phyloP scores from a whole-genome alignment of 2,888 invertebrate species.

The Drosophila kuntzei region DNA sequence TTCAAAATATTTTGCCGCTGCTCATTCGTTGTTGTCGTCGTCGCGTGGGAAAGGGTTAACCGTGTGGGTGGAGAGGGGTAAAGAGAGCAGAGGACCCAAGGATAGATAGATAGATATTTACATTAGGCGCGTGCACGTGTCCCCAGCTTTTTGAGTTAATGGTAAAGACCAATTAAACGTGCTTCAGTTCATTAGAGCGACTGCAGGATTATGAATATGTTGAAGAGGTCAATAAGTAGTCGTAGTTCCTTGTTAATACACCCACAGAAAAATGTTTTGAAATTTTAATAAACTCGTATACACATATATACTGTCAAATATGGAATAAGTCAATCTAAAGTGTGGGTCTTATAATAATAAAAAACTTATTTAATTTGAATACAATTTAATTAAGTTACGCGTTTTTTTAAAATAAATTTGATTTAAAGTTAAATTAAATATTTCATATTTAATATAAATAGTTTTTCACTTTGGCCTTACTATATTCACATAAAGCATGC shows the following conservation, averaged over 20 bases:
- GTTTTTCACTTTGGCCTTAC: too few relatives aligned
- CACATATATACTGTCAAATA: too few relatives aligned
- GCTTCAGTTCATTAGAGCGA: constrained; percentile 77
- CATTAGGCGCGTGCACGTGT: constrained; percentile 65
- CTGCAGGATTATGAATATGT: constrained; percentile 43
- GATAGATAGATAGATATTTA: constrained; percentile 42
- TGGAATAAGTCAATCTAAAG: too few relatives aligned
- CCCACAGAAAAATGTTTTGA: neutral
- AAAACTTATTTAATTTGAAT: too few relatives aligned
- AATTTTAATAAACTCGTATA: too few relatives aligned
- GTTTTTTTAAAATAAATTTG: too few relatives aligned
- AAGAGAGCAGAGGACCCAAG: neutral
- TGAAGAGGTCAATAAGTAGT: constrained; percentile 10
- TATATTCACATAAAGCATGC: too few relatives aligned
- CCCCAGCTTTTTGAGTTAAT: constrained; percentile 56
- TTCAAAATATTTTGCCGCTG: constrained; percentile 36
- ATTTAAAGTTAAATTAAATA: too few relatives aligned
- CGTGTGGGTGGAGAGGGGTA: neutral
- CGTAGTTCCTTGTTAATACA: neutral
- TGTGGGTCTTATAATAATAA: too few relatives aligned
- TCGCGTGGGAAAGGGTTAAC: constrained; percentile 52
- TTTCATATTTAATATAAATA: too few relatives aligned
- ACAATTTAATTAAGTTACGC: too few relatives aligned
- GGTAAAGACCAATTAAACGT: constrained; percentile 75
- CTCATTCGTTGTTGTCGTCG: constrained; percentile 31